Conservation (phyloP, 2,888 invertebrate species). For the Ennomos fuscantarius region DNA sequence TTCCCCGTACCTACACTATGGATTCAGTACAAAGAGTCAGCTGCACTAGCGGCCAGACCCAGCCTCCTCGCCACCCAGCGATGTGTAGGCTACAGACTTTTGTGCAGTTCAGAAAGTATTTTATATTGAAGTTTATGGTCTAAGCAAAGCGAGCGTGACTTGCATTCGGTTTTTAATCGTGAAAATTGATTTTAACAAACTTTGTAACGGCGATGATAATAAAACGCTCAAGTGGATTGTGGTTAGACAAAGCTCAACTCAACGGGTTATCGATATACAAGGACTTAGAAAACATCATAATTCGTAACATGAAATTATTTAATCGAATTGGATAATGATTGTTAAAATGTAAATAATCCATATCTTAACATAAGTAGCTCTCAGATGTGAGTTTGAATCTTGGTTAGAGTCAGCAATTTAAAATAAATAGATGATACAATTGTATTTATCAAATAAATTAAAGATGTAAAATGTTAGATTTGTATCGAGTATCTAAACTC, state of each 20-base stretch:
- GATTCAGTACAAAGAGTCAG: constrained; percentile 84
- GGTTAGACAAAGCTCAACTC: constrained; percentile 12
- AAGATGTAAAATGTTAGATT: neutral
- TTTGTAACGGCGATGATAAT: neutral
- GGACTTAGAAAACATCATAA: constrained; percentile 6
- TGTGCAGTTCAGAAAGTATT: constrained; percentile 10
- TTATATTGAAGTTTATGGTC: constrained; percentile 27
- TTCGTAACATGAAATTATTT: constrained; percentile 22
- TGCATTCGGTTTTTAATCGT: neutral
- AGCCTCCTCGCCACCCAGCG: constrained; percentile 78
- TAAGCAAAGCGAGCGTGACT: constrained; percentile 14
- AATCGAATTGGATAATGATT: neutral
- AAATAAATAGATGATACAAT: no score
- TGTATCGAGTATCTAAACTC: constrained; percentile 15
- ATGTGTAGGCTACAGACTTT: constrained; percentile 65
- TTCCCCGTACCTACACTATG: constrained; percentile 87
- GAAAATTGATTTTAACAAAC: neutral
- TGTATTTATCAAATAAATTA: no score
- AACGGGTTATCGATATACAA: constrained; percentile 15
- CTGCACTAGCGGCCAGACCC: constrained; percentile 78
- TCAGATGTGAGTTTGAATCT: constrained; percentile 22
- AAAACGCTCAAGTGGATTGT: constrained; percentile 20
- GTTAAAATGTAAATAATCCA: constrained; percentile 39
- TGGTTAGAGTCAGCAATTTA: neutral
- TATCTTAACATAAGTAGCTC: constrained; percentile 36